phyloP scores from a whole-genome alignment of 2,797 vertebrate genomes.

The Cercopithecus petaurista region DNA sequence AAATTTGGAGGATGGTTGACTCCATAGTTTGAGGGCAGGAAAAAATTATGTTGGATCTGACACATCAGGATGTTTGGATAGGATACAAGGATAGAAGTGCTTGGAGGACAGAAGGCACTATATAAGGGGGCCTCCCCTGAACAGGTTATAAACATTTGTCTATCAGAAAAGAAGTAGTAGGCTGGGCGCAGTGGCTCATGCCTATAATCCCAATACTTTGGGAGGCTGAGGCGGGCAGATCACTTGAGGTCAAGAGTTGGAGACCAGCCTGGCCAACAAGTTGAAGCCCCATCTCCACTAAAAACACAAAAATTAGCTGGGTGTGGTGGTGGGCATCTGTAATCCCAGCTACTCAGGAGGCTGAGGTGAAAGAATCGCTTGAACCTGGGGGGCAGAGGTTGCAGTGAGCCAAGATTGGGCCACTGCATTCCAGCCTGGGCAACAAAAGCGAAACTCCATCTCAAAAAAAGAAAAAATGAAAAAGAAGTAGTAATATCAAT shows the following conservation, averaged over 20 bases:
- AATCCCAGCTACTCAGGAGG: not conserved
- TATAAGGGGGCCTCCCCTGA: not conserved
- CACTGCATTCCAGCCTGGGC: not conserved
- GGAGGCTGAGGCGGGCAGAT: not conserved
- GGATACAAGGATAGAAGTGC: not conserved
- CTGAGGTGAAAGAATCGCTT: not conserved
- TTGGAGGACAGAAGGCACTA: not conserved
- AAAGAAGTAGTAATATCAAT: not conserved
- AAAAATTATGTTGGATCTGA: not conserved
- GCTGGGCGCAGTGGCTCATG: not conserved
- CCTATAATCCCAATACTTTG: not conserved
- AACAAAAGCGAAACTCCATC: not conserved
- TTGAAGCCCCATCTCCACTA: not conserved
- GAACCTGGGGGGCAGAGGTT: not conserved
- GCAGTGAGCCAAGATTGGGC: not conserved
- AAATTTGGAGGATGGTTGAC: not conserved
- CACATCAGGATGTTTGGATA: not conserved
- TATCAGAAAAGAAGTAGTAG: not conserved
- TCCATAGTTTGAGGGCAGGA: not conserved
- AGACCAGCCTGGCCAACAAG: not conserved
- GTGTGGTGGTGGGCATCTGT: not conserved
- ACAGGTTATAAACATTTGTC: not conserved
- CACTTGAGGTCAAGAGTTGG: not conserved
- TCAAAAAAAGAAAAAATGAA: not conserved
- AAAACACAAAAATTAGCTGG: not conserved